Conservation (phyloP, 2,888 invertebrate species). For the Acanthoscelides obtectus region DNA sequence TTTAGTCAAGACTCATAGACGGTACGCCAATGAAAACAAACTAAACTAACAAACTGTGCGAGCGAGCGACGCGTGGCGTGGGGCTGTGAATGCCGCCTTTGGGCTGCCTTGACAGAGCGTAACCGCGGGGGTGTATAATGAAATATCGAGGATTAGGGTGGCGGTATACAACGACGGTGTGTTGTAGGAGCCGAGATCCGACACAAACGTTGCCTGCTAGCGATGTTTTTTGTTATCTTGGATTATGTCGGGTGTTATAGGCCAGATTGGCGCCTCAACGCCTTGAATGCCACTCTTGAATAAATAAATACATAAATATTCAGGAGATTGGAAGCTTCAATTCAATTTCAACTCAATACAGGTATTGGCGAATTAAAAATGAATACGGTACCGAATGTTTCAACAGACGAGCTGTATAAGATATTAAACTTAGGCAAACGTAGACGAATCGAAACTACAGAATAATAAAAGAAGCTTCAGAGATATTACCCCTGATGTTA, state of each 20-base stretch:
- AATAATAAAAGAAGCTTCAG: too few species aligned
- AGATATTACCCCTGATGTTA: too few species aligned
- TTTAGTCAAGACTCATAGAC: not conserved
- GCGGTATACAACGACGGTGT: not conserved
- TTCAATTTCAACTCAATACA: too few species aligned
- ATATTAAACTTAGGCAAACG: too few species aligned
- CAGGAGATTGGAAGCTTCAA: too few species aligned
- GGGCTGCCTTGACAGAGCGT: not conserved
- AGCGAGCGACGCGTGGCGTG: not conserved
- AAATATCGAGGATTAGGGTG: not conserved
- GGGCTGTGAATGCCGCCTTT: not conserved
- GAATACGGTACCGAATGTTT: too few species aligned
- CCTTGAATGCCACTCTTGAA: not conserved
- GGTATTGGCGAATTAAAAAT: too few species aligned
- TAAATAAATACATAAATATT: not conserved
- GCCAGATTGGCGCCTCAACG: not conserved
- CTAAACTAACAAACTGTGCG: not conserved
- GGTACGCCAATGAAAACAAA: not conserved
- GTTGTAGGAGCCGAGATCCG: not conserved
- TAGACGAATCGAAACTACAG: too few species aligned
- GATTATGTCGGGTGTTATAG: not conserved
- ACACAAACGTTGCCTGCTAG: not conserved
- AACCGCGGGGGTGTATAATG: not conserved
- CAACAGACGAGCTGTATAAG: too few species aligned
- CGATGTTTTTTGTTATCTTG: not conserved